A percentile compares a stretch with the other conserved stretches of the same genome.
Conservation (phyloP, 53 echinoderm and acorn worm species). For the Hippasteria phrygiana region DNA sequence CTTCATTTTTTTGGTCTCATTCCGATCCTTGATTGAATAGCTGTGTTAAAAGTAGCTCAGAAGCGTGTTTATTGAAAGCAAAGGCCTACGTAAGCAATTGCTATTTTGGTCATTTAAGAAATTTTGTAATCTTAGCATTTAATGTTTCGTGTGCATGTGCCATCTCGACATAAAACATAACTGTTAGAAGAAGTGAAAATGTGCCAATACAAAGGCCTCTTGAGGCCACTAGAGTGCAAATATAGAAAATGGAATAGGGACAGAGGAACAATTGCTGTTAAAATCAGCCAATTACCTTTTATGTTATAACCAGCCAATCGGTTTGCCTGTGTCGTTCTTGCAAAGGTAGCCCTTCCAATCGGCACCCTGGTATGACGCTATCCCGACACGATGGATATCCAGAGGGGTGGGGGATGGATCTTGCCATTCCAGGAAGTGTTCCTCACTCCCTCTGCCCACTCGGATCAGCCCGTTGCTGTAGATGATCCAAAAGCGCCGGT, state of each 20-base stretch:
- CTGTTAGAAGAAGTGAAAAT: too few species aligned
- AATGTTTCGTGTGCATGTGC: background rate
- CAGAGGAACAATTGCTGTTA: background rate
- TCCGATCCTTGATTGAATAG: too few species aligned
- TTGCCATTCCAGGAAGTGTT: conserved; percentile 52
- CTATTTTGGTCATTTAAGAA: too few species aligned
- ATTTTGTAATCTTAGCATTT: background rate
- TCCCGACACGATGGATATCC: conserved; percentile 41
- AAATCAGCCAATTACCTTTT: conserved; percentile 3
- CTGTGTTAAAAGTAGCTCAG: too few species aligned
- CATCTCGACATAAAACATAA: too few species aligned
- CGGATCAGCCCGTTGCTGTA: conserved; percentile 30
- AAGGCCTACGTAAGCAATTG: too few species aligned
- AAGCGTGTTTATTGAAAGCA: too few species aligned
- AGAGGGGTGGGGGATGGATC: conserved; percentile 44
- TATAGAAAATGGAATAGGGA: background rate
- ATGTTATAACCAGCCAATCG: conserved; percentile 43
- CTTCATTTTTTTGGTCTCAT: too few species aligned
- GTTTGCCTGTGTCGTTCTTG: background rate
- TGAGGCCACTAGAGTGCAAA: too few species aligned
- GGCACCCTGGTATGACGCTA: conserved; percentile 40
- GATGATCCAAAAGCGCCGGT: conserved; percentile 49
- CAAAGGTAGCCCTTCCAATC: conserved; percentile 60
- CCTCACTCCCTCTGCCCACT: conserved; percentile 44
- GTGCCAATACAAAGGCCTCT: too few species aligned